A percentile compares a stretch with the other conserved stretches of the same genome.
Conservation (phyloP, 2,113 vertebrate species). For the Mobula birostris region DNA sequence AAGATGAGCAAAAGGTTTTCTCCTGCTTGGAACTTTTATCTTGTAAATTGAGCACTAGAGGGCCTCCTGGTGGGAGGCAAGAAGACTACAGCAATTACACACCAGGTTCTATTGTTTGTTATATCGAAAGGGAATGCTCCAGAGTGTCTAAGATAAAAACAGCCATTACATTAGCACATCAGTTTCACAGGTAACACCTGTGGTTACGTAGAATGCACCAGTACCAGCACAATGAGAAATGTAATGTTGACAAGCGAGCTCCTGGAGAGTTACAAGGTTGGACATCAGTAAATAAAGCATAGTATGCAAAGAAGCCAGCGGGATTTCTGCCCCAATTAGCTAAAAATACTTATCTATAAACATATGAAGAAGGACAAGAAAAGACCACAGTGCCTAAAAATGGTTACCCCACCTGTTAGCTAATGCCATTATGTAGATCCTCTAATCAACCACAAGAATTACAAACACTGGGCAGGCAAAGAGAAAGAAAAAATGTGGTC, state of each 20-base stretch:
- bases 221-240: background rate
- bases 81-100: background rate
- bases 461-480: background rate
- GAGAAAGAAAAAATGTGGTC: background rate
- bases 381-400: background rate
- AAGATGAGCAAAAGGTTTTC: background rate
- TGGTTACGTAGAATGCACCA: background rate
- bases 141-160: background rate
- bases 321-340: background rate
- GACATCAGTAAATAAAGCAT: background rate
- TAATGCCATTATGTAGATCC: background rate
- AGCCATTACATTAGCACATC: background rate
- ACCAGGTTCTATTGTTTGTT: background rate
- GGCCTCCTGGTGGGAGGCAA: background rate
- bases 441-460: background rate
- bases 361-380: background rate
- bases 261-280: background rate
- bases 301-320: background rate
- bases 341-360: background rate
- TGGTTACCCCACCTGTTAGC: background rate
- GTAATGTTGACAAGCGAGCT: background rate
- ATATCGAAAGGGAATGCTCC: background rate
- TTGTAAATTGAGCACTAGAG: conserved; percentile 10
- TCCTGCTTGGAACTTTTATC: background rate
- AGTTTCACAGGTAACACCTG: background rate